Conservation (phyloP, 2,113 vertebrate species). For the Apus apus region DNA sequence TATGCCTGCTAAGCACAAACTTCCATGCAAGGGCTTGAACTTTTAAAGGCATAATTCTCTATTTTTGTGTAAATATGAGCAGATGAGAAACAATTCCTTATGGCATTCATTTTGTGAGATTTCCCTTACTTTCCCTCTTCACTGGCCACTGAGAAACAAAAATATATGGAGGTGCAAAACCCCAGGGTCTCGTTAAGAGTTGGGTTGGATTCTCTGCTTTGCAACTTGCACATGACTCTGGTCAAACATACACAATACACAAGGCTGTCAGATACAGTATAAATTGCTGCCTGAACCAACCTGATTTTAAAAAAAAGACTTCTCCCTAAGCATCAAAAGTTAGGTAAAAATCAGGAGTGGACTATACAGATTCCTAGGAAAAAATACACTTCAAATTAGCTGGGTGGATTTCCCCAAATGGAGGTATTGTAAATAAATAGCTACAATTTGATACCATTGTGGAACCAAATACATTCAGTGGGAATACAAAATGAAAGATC, state of each 20-base stretch:
- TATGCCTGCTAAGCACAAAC: constrained; percentile 22
- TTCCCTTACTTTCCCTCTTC: neutral
- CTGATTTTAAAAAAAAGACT: neutral
- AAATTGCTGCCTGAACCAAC: neutral
- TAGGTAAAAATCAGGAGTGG: neutral
- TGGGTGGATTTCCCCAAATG: neutral
- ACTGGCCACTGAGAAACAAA: neutral
- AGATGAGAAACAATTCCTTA: constrained; percentile 33
- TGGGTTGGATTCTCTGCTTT: neutral
- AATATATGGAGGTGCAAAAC: neutral
- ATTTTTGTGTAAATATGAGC: neutral
- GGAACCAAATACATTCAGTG: neutral
- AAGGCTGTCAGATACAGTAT: neutral
- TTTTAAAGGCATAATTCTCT: neutral
- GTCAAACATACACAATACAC: neutral
- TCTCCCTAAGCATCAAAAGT: neutral
- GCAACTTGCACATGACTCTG: neutral
- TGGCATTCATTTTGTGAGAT: neutral
- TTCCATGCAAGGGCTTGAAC: neutral
- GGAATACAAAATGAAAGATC: neutral
- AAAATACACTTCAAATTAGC: neutral
- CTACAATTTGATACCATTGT: neutral
- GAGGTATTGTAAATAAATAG: neutral
- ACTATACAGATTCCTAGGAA: neutral
- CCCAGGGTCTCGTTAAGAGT: neutral